Conservation (phyloP, 2,888 invertebrate species). For the Xanthia icteritia region DNA sequence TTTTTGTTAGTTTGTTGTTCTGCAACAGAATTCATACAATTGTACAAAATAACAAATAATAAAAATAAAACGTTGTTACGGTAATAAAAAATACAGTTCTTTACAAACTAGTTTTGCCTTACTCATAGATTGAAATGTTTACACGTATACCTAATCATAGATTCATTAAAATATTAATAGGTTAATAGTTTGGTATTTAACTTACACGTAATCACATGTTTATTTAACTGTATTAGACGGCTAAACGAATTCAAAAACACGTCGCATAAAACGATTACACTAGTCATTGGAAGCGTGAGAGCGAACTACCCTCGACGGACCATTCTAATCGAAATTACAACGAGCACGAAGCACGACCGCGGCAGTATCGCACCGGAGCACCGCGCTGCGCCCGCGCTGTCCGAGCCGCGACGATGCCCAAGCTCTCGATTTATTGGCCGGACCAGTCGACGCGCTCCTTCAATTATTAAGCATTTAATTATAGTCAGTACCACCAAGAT, state of each 20-base stretch:
- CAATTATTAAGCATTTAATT: constrained; percentile 89
- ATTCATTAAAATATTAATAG: constrained; percentile 28
- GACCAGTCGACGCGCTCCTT: constrained; percentile 79
- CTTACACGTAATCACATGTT: constrained; percentile 47
- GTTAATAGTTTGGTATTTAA: constrained; percentile 40
- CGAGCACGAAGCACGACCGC: constrained; percentile 85
- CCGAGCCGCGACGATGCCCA: constrained; percentile 54
- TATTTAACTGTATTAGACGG: constrained; percentile 65
- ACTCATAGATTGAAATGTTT: constrained; percentile 8
- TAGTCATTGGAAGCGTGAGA: constrained; percentile 87
- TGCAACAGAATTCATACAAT: not conserved
- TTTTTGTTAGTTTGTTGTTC: not conserved
- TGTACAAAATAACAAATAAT: not conserved
- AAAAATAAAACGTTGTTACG: not conserved
- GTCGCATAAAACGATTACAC: constrained; percentile 81
- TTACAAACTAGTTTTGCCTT: not conserved
- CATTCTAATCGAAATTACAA: constrained; percentile 84
- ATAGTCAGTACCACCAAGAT: constrained; percentile 82
- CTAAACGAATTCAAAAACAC: constrained; percentile 79
- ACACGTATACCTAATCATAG: not conserved
- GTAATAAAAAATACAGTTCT: not conserved
- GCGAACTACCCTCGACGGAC: constrained; percentile 82
- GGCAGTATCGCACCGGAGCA: constrained; percentile 79
- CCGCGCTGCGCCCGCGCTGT: constrained; percentile 59
- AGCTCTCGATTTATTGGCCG: constrained; percentile 79